Evolutionary conservation across 2,113 vertebrate genomes (phyloP).

Genomic region (Cairina moschata): DNA sequence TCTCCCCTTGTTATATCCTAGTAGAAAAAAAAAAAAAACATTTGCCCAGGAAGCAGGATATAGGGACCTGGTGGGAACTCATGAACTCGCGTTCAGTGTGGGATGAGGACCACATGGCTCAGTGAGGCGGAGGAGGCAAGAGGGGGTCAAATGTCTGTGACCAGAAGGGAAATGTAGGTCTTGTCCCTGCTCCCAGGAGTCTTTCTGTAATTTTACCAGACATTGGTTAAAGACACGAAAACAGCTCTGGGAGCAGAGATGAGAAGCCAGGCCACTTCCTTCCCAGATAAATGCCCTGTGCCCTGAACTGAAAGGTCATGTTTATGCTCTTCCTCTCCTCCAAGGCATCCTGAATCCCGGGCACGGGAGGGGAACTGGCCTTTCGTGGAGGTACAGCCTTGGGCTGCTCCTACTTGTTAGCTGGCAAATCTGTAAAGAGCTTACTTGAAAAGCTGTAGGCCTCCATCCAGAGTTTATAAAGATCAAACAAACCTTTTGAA

Average conservation of each 20-base stretch:
- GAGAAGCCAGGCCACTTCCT: background rate
- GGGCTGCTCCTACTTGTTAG: background rate
- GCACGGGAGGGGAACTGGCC: background rate
- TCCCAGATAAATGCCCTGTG: background rate
- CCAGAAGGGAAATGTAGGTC: background rate
- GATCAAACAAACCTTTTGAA: background rate
- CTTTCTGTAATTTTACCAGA: background rate
- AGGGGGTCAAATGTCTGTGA: background rate
- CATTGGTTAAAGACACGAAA: background rate
- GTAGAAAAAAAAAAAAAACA: background rate
- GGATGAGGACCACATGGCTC: background rate
- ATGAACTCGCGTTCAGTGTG: background rate
- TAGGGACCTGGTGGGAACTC: background rate
- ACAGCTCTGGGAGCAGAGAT: background rate
- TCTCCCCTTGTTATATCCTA: background rate
- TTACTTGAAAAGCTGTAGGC: background rate
- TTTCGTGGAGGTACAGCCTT: background rate
- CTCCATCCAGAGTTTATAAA: background rate
- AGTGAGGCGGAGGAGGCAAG: background rate
- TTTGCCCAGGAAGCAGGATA: background rate
- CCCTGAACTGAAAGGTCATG: background rate
- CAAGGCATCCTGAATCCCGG: background rate
- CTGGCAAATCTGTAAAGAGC: background rate
- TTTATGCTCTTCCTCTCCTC: background rate
- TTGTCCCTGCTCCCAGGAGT: background rate